Evolutionary conservation across 2,797 vertebrate genomes (phyloP), one percentile per base, ranked within the genome.

Genomic region (Merluccius polli): DNA sequence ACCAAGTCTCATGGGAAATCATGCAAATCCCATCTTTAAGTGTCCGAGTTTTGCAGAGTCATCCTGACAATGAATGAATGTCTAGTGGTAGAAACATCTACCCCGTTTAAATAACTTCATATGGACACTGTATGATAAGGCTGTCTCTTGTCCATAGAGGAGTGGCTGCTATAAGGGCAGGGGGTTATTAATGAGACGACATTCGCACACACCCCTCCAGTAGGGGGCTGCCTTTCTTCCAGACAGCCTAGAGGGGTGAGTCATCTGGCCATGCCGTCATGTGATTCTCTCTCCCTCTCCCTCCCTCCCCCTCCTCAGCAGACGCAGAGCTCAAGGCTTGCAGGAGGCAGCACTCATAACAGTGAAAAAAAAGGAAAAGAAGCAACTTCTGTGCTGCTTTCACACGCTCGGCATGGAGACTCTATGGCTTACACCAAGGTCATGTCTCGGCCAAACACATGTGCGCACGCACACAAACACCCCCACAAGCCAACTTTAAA

Each of bases 191-290:
- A 81, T n/a, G 75, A 82, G 73, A 81, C 33, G 44, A 18, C 77
- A 82, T 78, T 83, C 52, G 75, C 59, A 77, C 27, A 63, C 33
- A 48, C 29, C 76, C 2, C 75, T 73, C 87, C 91, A 86, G 77
- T 75, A 85, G 85, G 88, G 73, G 88, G 82, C 73, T 18, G 52
- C 79, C 69, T 77, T 81, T 30, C 38, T 77, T 65, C 71, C 72
- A 88, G 78, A 81, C 33, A 31, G 69, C 78, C 80, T 35, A 13
- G 75, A 88, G 74, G 79, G 78, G 81, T 89, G 88, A 92, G 86
- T 90, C 86, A 89, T 87, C 81, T 73, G 73, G 80, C 44, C 71
- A 79, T 59, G 74, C 31, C n/a, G 63, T 90, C 89, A 90, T 89
- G 89, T 92, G 90, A 91, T 84, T 24, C 31, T 9, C 3, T 41